Evolutionary conservation across 35 echinoderm and acorn worm species (phyloP).

Genomic region (Patiria miniata): DNA sequence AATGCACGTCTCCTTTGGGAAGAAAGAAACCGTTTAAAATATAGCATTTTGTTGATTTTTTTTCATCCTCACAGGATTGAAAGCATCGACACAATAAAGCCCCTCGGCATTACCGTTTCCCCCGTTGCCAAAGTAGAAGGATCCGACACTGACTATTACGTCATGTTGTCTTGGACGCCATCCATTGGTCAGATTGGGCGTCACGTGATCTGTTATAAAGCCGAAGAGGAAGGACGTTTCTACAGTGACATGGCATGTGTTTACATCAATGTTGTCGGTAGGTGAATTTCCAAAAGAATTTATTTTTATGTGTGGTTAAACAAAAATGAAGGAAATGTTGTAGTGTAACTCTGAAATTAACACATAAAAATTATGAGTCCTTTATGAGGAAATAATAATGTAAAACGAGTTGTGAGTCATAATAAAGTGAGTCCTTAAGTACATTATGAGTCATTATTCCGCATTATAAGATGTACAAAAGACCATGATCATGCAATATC

Average conservation of each 20-base stretch:
- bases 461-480: no score
- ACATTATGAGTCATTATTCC: no score
- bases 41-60: no score
- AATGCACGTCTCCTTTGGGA: no score
- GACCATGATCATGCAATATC: no score
- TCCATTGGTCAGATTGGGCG: background rate
- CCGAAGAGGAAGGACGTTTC: constrained; percentile 14
- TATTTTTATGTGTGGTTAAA: background rate
- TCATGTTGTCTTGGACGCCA: constrained; percentile 22
- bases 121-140: background rate
- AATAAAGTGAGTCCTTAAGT: no score
- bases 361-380: background rate
- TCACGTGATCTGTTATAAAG: constrained; percentile 25
- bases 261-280: constrained; percentile 37
- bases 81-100: background rate
- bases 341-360: background rate
- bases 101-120: constrained; percentile 19
- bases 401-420: no score
- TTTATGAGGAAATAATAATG: no score
- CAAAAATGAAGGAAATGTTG: background rate
- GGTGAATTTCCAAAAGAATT: background rate
- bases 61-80: constrained; percentile 1
- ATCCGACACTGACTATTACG: background rate
- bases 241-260: constrained; percentile 24
- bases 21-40: no score